Percentiles rank a stretch among this genome's conserved stretches.
Evolutionary conservation across 2,888 invertebrate genomes (phyloP).

Genomic region (Dusona sp.): DNA sequence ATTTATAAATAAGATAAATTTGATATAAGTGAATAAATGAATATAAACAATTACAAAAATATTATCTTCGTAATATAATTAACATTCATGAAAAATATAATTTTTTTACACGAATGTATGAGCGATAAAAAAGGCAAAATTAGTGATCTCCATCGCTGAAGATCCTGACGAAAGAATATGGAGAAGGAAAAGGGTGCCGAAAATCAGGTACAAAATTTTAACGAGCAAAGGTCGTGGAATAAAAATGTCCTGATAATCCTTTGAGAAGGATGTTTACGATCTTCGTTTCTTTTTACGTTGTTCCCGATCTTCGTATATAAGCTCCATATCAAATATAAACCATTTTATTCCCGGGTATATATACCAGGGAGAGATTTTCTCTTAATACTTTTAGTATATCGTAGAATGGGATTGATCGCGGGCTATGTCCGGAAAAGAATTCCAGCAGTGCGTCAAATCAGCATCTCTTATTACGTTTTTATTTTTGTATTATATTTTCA

Average conservation of each 20-base stretch:
- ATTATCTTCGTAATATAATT: too few species aligned
- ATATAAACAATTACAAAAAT: too few species aligned
- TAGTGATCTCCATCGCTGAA: neutral
- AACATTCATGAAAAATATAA: neutral
- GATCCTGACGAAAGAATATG: neutral
- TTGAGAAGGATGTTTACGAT: conserved; percentile 57
- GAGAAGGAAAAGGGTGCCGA: neutral
- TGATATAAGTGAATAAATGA: too few species aligned
- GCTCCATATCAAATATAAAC: conserved; percentile 1
- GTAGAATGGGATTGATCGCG: conserved; percentile 42
- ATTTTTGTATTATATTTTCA: conserved; percentile 9
- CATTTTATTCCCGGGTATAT: neutral
- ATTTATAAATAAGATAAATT: neutral
- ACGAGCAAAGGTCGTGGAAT: conserved; percentile 24
- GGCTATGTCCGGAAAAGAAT: conserved; percentile 54
- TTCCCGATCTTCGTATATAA: neutral
- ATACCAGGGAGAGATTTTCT: conserved; percentile 20
- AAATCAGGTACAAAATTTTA: conserved; percentile 33
- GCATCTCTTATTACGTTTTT: conserved; percentile 39
- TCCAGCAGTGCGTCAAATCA: conserved; percentile 42
- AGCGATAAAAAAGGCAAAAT: neutral
- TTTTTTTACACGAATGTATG: neutral
- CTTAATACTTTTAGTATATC: conserved; percentile 8
- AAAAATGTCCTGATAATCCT: conserved; percentile 50
- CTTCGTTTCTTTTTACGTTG: conserved; percentile 4